Evolutionary conservation across 2,888 invertebrate species (phyloP).

Genomic region (Steinernema hermaphroditum): DNA sequence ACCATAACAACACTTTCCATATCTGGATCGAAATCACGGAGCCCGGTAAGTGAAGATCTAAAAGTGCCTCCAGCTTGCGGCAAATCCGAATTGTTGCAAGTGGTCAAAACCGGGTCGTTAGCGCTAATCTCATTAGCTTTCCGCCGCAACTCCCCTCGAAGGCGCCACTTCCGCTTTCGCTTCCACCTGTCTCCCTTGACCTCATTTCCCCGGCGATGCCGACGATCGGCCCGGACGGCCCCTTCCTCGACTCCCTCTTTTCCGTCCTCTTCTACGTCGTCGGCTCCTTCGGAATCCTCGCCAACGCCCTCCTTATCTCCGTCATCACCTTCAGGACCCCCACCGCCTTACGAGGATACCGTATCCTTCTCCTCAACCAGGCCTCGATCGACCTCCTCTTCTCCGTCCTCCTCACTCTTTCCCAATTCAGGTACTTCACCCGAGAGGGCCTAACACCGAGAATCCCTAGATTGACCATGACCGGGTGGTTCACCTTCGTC

Average conservation of each 20-base stretch:
- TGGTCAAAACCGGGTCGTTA: no score
- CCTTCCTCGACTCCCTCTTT: slow-evolving; percentile 16
- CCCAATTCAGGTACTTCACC: slow-evolving; percentile 36
- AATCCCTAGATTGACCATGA: no score
- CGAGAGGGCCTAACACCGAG: no score
- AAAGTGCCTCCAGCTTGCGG: no score
- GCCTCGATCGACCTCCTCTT: slow-evolving; percentile 35
- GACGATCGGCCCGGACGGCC: neutral
- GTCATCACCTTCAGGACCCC: slow-evolving; percentile 38
- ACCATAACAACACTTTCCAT: no score
- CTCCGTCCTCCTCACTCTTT: slow-evolving; percentile 31
- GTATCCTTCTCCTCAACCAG: slow-evolving; percentile 37
- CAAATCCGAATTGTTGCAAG: no score
- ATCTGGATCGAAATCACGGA: no score
- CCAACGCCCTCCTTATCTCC: slow-evolving; percentile 37
- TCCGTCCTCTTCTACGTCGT: slow-evolving; percentile 34
- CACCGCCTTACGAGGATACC: slow-evolving; percentile 33
- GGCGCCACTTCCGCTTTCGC: no score
- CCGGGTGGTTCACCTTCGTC: neutral
- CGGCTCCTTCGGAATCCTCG: slow-evolving; percentile 34
- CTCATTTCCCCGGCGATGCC: neutral
- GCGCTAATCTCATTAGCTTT: no score
- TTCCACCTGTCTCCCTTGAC: no score
- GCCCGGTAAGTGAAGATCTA: no score
- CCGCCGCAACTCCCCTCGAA: no score